phyloP scores from a whole-genome alignment of 2,797 vertebrate genomes.

The Phylloscopus collybita region DNA sequence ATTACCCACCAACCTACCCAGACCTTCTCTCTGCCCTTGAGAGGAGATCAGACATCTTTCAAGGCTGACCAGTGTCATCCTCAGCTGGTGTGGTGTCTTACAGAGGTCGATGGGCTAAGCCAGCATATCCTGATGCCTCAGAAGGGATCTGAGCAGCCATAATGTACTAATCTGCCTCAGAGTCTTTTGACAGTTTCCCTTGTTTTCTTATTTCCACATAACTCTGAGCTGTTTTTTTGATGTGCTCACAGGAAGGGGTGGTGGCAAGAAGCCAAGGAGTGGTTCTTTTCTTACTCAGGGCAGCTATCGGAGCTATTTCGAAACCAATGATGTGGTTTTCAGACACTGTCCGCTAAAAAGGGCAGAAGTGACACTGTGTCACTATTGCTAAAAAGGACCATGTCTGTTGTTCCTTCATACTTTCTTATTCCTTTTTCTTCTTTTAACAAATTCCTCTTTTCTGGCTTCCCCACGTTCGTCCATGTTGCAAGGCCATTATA shows the following conservation, averaged over 20 bases:
- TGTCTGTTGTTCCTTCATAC: neutral
- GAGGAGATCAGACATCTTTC: neutral
- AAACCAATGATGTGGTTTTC: neutral
- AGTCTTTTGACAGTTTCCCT: neutral
- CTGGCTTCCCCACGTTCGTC: neutral
- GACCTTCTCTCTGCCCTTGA: neutral
- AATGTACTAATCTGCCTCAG: neutral
- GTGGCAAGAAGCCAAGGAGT: neutral
- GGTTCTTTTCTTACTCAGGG: neutral
- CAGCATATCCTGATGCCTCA: neutral
- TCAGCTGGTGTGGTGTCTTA: neutral
- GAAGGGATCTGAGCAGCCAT: neutral
- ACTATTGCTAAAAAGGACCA: neutral
- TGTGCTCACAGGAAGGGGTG: neutral
- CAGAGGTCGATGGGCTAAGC: neutral
- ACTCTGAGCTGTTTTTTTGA: neutral
- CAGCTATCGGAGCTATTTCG: neutral
- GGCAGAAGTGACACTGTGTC: neutral
- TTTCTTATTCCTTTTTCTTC: neutral
- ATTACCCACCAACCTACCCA: neutral
- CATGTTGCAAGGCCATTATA: neutral
- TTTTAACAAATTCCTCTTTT: slow-evolving; percentile 26
- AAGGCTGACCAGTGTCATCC: neutral
- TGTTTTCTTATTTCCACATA: neutral
- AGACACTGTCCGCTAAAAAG: neutral